Evolutionary conservation across 2,888 invertebrate genomes (phyloP), one percentile per base, ranked within the genome.

Genomic region (Hirtodrosophila trivittata): DNA sequence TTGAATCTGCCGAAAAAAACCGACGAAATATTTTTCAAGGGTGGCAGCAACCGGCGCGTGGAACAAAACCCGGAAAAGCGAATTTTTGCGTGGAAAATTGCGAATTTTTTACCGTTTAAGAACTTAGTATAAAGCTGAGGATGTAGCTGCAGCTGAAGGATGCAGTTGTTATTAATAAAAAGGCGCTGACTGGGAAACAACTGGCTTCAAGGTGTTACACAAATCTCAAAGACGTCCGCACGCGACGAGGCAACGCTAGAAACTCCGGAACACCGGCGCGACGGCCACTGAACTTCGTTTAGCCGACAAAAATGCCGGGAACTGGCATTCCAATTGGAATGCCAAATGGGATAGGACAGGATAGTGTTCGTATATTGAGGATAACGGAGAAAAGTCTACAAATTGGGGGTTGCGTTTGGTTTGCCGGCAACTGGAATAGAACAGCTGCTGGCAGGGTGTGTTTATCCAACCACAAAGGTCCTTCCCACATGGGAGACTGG

Each of bases 251-350:
- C 55, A 80, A 80, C 83, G 84, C 70, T 81, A 68, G 74, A 80
- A 87, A 88, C 88, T 88, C 83, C 72, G 50, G 80, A 60, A 67
- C 56, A 47, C 14, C 9, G 28, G 41, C 18, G 47, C 30, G 25
- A 77, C 86, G 87, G 88, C 75, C 80, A 87, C 71, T 87, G 88
- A 88, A 88, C 88, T 81, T 78, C 78, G 76, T 60, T 43, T 14
- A 25, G 37, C 49, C 59, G 59, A 62, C 49, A 33, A 37, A 50
- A 37, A 47, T 60, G 37, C 55, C 85, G 69, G 73, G 69, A 64
- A 50, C 45, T 55, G 45, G 38, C 50, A 33, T 75, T 81, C 80
- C 80, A 81, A 77, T 84, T 84, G 80, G 80, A 80, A 80, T 33
- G 32, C n/a, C 28, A 62, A 70, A 68, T 72, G 67, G 83, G 67